Conservation (phyloP, 2,797 vertebrate genomes). For the Arrhamphus sclerolepis region DNA sequence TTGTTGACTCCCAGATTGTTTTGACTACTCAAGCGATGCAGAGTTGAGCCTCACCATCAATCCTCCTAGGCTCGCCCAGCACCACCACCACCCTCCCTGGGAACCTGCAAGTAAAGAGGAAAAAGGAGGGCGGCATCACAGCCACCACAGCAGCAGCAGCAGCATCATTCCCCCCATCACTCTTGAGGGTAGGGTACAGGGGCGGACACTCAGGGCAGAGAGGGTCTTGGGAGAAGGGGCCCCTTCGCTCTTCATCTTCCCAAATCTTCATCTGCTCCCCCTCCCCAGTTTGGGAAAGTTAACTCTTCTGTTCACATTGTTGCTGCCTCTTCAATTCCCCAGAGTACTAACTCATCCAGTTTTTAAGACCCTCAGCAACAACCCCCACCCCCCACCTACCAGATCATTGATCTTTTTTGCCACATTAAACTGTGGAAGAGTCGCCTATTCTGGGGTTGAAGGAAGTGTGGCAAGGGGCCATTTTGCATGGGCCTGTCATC, state of each 20-base stretch:
- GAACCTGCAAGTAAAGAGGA: constrained; percentile 89
- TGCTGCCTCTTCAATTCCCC: constrained; percentile 84
- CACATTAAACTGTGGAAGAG: constrained; percentile 58
- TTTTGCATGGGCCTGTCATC: constrained; percentile 82
- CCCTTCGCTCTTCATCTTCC: constrained; percentile 63
- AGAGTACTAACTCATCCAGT: constrained; percentile 83
- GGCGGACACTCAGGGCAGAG: constrained; percentile 83
- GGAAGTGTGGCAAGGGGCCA: constrained; percentile 59
- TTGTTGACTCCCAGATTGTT: constrained; percentile 99
- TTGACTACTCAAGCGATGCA: constrained; percentile 97
- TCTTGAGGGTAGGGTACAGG: constrained; percentile 95
- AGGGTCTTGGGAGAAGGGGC: constrained; percentile 84
- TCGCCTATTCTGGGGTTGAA: constrained; percentile 74
- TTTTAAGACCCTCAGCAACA: constrained; percentile 55
- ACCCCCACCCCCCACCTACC: constrained; percentile 43
- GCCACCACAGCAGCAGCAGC: constrained; percentile 75
- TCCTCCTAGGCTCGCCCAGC: constrained; percentile 86
- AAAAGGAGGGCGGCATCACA: constrained; percentile 88
- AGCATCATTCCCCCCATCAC: constrained; percentile 92
- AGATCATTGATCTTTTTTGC: constrained; percentile 58
- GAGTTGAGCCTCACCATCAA: constrained; percentile 92
- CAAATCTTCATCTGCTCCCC: constrained; percentile 63
- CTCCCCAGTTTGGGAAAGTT: constrained; percentile 61
- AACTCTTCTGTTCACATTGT: constrained; percentile 62
- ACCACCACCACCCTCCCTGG: constrained; percentile 81